Evolutionary conservation across 2,888 invertebrate species (phyloP), one percentile per base, ranked within the genome.

Genomic region (Penaeus monodon): DNA sequence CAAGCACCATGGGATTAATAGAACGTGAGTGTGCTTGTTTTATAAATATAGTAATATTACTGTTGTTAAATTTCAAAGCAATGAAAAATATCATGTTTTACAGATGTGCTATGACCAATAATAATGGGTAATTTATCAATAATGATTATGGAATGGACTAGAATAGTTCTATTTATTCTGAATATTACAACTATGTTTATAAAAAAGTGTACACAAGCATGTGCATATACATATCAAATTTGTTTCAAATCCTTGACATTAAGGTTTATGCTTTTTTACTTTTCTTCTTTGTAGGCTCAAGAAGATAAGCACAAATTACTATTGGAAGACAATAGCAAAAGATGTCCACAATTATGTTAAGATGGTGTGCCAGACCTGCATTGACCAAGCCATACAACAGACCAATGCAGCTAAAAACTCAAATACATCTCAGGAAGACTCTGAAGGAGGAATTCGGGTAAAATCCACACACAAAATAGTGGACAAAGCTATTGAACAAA

Each of bases 321-420:
- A 86, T 73, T 88, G 88, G 88, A 86, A 81, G 77, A 84, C 86
- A 17, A 88, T 88, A 44, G 86, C 86, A 22, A 86, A 86, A 65
- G 88, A 88, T 81, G 86, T 88, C 29, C 86, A 86, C 20, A 29
- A 81, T 20, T 84, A 86, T 82, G 77, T 88, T 27, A 84, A 83
- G 63, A 63, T 78, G 29, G 81, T 85, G 33, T 88, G 88, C 66
- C 70, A 81, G 27, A 81, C 73, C 14, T 88, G 88, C 29, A 85
- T 84, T 74, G 80, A 84, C 10, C 84, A 88, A 74, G 81, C 63
- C 44, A 73, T 33, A 20, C 88, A 88, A 63, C 84, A 84, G 57
- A 76, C 70, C 27, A 85, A 70, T 73, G 49, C 73, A 24, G n/a
- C 70, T 24, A 49, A 73, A 27, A 68, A 79, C 33, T 57, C 38